Conservation (phyloP, 2,888 invertebrate species). For the Carabus problematicus region DNA sequence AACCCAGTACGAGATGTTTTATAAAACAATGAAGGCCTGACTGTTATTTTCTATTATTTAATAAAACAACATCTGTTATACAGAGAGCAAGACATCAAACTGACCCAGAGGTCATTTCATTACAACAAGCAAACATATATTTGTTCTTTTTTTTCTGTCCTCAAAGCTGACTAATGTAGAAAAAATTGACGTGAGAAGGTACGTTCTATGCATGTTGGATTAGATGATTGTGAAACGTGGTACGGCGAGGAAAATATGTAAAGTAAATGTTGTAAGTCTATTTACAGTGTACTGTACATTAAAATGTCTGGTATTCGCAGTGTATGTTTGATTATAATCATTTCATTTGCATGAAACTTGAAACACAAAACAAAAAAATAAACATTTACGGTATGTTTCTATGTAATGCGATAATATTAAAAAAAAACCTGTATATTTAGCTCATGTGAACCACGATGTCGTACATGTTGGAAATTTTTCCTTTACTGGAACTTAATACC, state of each 20-base stretch:
- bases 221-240: background rate
- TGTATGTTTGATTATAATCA: slow-evolving; percentile 8
- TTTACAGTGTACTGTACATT: background rate
- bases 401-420: background rate
- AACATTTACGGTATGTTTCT: too few species aligned
- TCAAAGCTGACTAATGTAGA: slow-evolving; percentile 9
- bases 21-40: too few species aligned
- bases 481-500: too few species aligned
- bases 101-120: slow-evolving; percentile 10
- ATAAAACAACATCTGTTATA: background rate
- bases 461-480: too few species aligned
- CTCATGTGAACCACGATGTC: background rate
- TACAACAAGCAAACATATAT: slow-evolving; percentile 1
- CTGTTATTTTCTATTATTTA: too few species aligned
- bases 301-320: background rate
- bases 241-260: slow-evolving; percentile 10
- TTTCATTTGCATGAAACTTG: slow-evolving; percentile 5
- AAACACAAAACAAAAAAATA: slow-evolving; percentile 1
- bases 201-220: background rate
- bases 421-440: slow-evolving; percentile 1
- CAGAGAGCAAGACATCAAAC: background rate
- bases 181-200: slow-evolving; percentile 12
- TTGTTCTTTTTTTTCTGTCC: slow-evolving; percentile 6
- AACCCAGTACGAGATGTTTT: too few species aligned
- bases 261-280: background rate